phyloP scores from a whole-genome alignment of 2,797 vertebrate species.

The Clarias laeviceps region DNA sequence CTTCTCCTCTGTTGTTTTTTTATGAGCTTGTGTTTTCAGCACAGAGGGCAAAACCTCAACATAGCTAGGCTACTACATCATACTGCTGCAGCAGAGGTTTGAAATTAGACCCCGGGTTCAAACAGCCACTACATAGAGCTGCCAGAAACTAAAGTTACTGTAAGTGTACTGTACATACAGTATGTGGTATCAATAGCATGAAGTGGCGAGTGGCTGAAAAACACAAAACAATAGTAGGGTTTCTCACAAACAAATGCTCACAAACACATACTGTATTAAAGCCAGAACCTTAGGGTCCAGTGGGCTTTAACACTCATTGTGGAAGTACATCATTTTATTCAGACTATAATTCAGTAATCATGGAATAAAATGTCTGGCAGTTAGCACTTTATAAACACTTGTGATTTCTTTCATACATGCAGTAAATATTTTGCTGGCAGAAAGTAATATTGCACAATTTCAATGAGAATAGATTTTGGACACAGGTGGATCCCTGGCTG shows the following conservation, averaged over 20 bases:
- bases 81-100: constrained; percentile 37
- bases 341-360: constrained; percentile 41
- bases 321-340: constrained; percentile 44
- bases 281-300: constrained; percentile 5
- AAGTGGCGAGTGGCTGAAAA: constrained; percentile 38
- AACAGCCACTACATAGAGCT: constrained; percentile 38
- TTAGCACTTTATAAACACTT: constrained; percentile 53
- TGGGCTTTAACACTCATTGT: constrained; percentile 7
- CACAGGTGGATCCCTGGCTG: neutral
- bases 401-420: constrained; percentile 28
- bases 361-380: constrained; percentile 36
- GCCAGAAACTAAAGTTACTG: constrained; percentile 39
- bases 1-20: constrained; percentile 52
- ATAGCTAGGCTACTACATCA: constrained; percentile 53
- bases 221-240: constrained; percentile 23
- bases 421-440: constrained; percentile 19
- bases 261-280: constrained; percentile 26
- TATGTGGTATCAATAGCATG: constrained; percentile 35
- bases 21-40: constrained; percentile 54
- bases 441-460: constrained; percentile 31
- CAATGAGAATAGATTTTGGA: constrained; percentile 4
- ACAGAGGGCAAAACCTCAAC: constrained; percentile 49
- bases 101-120: constrained; percentile 48
- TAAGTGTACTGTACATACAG: constrained; percentile 41
- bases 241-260: constrained; percentile 29